These are phyloP conservation scores for Temnothorax rugatulus DNA, from an alignment of 2,888 invertebrate genomes.

Conservation along the genomic window DNA sequence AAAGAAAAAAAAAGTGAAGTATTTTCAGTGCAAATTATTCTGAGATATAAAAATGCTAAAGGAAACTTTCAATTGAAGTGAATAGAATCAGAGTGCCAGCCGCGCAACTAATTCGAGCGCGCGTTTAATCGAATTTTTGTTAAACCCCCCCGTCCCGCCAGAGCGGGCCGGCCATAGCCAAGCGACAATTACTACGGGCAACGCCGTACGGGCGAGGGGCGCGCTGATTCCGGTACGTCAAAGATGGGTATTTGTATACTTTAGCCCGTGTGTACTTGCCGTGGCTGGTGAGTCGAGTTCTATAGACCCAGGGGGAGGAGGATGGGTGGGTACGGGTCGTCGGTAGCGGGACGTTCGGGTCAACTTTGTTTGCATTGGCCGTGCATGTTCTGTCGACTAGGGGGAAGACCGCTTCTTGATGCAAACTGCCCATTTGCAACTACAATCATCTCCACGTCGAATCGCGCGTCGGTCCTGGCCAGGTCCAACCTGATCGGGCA, in stretches of 20 bases:
- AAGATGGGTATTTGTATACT: conserved; percentile 81
- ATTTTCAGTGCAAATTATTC: not conserved
- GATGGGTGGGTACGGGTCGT: conserved; percentile 63
- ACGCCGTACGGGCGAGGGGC: conserved; percentile 57
- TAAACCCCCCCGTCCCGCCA: conserved; percentile 6
- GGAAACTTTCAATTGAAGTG: not conserved
- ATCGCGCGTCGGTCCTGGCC: conserved; percentile 71
- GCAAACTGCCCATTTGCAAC: conserved; percentile 86
- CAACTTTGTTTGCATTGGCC: conserved; percentile 85
- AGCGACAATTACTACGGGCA: conserved; percentile 67
- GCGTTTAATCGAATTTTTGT: conserved; percentile 71
- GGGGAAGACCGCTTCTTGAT: conserved; percentile 83
- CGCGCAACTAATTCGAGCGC: conserved; percentile 49
- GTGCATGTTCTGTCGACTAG: conserved; percentile 80
- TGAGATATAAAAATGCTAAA: not conserved
- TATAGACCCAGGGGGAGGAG: conserved; percentile 67
- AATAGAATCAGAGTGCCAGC: not conserved
- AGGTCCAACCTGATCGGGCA: conserved; percentile 43
- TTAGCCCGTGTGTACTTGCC: conserved; percentile 77
- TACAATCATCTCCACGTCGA: conserved; percentile 85
- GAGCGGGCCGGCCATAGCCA: conserved; percentile 23
- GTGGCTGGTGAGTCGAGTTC: conserved; percentile 70
- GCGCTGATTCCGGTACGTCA: conserved; percentile 74
- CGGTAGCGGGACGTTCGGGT: conserved; percentile 80
- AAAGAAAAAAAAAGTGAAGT: not conserved